phyloP scores from a whole-genome alignment of 2,113 vertebrate species.

The Apistogramma diplotaenia region DNA sequence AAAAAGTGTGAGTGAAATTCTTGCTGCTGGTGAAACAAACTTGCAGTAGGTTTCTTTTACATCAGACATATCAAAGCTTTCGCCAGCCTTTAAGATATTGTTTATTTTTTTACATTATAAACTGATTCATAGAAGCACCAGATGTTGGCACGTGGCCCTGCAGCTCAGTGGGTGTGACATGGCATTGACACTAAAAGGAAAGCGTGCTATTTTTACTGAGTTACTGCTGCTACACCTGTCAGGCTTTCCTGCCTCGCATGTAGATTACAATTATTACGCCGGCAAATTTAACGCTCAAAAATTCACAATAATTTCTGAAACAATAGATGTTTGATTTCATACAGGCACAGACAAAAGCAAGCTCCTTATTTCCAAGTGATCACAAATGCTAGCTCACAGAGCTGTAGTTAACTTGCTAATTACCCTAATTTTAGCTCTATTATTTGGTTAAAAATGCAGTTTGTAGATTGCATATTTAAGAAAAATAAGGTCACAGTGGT shows the following conservation, averaged over 20 bases:
- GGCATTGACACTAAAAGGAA: background rate
- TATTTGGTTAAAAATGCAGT: background rate
- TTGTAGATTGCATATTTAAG: background rate
- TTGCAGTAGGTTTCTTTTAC: slow-evolving; percentile 23
- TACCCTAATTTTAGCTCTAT: background rate
- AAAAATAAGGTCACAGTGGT: background rate
- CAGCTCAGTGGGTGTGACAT: background rate
- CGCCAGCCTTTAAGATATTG: background rate
- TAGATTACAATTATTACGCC: background rate
- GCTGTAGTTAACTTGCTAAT: background rate
- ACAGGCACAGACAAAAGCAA: background rate
- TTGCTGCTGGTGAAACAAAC: slow-evolving; percentile 23
- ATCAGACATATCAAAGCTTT: background rate
- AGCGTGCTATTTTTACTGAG: background rate
- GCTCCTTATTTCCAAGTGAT: background rate
- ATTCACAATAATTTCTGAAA: background rate
- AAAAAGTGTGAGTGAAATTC: slow-evolving; percentile 40
- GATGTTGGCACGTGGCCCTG: background rate
- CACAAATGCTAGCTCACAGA: background rate
- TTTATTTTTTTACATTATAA: background rate
- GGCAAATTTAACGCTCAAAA: background rate
- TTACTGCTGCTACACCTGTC: background rate
- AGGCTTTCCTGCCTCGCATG: background rate
- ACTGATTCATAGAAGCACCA: background rate
- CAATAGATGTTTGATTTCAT: background rate